phyloP scores from a whole-genome alignment of 2,113 vertebrate genomes.

The Galbula dea region DNA sequence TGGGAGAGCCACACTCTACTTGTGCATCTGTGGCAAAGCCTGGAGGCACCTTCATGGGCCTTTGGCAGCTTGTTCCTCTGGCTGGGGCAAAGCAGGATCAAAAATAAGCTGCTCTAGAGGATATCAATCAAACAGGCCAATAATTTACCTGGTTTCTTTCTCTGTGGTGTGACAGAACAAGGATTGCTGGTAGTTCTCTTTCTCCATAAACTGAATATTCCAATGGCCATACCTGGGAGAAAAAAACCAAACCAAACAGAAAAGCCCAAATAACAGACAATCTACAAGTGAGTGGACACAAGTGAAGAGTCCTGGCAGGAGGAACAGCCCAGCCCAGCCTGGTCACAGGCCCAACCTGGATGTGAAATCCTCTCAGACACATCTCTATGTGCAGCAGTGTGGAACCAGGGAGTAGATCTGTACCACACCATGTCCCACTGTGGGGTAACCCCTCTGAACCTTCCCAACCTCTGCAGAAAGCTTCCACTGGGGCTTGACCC shows the following conservation, averaged over 20 bases:
- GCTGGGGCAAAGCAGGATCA: neutral
- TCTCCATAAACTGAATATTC: neutral
- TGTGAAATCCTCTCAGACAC: neutral
- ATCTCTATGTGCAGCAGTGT: fast-evolving
- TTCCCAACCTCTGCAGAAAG: neutral
- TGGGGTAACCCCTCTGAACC: neutral
- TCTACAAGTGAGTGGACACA: neutral
- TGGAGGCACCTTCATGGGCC: fast-evolving
- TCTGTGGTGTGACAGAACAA: neutral
- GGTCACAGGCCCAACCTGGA: neutral
- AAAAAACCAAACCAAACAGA: neutral
- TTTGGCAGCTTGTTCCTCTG: neutral
- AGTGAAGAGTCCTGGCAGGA: neutral
- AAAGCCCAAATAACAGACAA: no score
- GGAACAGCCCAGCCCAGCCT: neutral
- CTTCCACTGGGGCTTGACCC: neutral
- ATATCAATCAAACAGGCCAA: neutral
- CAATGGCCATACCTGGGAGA: neutral
- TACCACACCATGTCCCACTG: neutral
- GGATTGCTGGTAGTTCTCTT: neutral
- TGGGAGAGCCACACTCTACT: neutral
- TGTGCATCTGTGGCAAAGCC: neutral
- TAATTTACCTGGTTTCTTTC: neutral
- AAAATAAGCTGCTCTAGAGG: neutral
- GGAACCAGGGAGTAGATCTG: no score